Evolutionary conservation across 2,113 vertebrate species (phyloP), one percentile per base, ranked within the genome.

Genomic region (Brachirus orientalis): DNA sequence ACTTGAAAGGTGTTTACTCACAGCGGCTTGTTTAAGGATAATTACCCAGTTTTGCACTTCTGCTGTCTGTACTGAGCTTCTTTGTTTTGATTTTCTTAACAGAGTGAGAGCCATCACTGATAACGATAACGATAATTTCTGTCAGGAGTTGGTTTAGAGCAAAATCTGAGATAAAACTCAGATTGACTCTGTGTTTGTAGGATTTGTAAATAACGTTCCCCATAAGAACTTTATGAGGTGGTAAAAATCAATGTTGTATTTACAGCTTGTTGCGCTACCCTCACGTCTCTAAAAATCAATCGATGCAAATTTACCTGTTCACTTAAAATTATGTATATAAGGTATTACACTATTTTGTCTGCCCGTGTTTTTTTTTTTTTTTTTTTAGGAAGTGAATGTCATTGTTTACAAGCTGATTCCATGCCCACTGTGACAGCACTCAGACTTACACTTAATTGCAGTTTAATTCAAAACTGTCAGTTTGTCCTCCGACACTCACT

Each of bases 401-500:
- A n/a, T n/a, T n/a, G n/a, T n/a, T n/a, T n/a, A n/a, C n/a, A n/a
- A n/a, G 48, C 40, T 38, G 18, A 22, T 22, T 55, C 14, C 28
- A 36, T 55, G 10, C 22, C 18, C 43, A 20, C 7, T 44, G 38
- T 50, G 36, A 65, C 48, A 37, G 2, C 43, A 47, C 59, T 61
- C 41, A 7, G 52, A 5, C 19, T 10, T 37, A 8, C 1, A 3
- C 48, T 33, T 68, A 52, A 64, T 65, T 62, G 35, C 44, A 52
- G 36, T 45, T 76, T 72, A 51, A 47, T 55, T 64, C 38, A 75
- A 36, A 57, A 53, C 44, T 66, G 56, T 63, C 67, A 54, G 50
- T 71, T 61, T 72, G 80, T 64, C 85, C 50, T 62, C 54, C 76
- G 69, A 72, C 65, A 55, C 46, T 63, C 75, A 22, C 63, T 72